phyloP scores from a whole-genome alignment of 2,113 vertebrate genomes.

The Phaethornis superciliosus region DNA sequence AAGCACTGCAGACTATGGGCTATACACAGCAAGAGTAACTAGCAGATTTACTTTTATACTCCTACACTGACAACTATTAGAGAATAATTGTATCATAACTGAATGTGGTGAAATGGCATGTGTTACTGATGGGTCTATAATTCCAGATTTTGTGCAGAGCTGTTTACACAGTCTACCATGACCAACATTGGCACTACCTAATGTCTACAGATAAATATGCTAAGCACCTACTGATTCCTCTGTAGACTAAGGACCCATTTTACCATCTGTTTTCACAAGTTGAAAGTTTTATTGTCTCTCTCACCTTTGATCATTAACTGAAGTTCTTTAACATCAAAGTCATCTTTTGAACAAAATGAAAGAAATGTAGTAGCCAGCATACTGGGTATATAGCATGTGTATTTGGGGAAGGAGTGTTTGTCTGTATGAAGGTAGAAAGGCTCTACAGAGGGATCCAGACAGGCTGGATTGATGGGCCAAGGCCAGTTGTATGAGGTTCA shows the following conservation, averaged over 20 bases:
- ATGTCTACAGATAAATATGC: neutral
- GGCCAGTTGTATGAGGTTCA: neutral
- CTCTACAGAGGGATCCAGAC: neutral
- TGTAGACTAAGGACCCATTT: neutral
- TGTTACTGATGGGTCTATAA: neutral
- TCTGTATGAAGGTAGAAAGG: neutral
- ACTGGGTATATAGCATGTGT: too few species aligned
- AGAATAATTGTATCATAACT: neutral
- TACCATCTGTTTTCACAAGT: neutral
- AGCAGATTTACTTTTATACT: neutral
- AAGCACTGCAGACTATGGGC: neutral
- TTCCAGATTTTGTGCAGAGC: neutral
- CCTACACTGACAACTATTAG: rapidly evolving
- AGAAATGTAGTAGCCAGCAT: neutral
- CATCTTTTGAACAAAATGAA: neutral
- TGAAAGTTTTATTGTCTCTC: neutral
- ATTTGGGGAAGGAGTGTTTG: neutral
- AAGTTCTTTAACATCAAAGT: neutral
- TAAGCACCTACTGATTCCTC: neutral
- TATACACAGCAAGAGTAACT: neutral
- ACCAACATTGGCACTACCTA: neutral
- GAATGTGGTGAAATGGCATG: rapidly evolving
- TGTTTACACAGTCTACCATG: neutral
- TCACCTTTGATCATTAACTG: neutral
- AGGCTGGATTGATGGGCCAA: neutral